A percentile compares a stretch with the other conserved stretches of the same genome.
Evolutionary conservation across 2,797 vertebrate genomes (phyloP).

Genomic region (Brachyrhaphis roseni): DNA sequence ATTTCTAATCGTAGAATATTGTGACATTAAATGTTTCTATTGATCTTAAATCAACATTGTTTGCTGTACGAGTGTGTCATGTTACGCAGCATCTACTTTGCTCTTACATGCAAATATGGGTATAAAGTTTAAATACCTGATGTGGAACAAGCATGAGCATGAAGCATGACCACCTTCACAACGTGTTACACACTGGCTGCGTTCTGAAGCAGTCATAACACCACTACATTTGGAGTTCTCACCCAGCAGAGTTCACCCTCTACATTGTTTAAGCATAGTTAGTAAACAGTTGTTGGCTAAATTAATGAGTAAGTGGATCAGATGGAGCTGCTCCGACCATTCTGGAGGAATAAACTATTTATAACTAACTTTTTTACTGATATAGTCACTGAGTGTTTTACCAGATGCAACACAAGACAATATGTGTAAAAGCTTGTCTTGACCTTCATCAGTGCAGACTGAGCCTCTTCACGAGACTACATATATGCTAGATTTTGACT

Average conservation of each 20-base stretch:
- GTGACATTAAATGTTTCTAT: background rate
- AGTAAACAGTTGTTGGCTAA: background rate
- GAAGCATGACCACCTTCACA: background rate
- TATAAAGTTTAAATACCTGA: background rate
- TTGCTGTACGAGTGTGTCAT: background rate
- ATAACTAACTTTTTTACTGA: background rate
- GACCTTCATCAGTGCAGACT: background rate
- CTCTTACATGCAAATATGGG: background rate
- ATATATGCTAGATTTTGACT: background rate
- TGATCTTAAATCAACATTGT: background rate
- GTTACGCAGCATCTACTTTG: background rate
- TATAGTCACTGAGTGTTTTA: background rate
- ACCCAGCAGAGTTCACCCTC: background rate
- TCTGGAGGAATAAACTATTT: background rate
- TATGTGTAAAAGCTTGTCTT: background rate
- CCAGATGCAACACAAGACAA: background rate
- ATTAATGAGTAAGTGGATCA: background rate
- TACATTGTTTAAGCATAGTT: background rate
- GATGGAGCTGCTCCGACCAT: background rate
- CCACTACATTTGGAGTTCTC: background rate
- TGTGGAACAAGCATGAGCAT: no score
- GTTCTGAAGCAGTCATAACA: background rate
- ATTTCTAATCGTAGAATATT: background rate
- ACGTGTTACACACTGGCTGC: background rate
- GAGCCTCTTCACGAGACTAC: background rate